These are phyloP conservation scores for Gymnogyps californianus DNA, from an alignment of 2,113 vertebrate species.

Conservation along the genomic window DNA sequence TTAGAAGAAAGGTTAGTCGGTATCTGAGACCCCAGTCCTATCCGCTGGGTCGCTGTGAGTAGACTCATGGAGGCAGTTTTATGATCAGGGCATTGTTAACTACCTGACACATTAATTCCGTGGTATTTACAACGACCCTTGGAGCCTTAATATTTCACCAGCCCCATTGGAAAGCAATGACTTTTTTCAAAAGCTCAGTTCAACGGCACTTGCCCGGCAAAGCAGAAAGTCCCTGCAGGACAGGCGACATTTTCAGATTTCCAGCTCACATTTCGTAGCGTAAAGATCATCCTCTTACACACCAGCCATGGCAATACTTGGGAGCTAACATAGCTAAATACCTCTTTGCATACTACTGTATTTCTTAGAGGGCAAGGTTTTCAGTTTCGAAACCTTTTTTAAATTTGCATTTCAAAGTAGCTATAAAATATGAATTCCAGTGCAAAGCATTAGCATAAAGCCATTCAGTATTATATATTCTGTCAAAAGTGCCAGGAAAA, in stretches of 20 bases:
- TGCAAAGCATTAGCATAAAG: slow-evolving; percentile 73
- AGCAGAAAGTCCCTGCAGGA: neutral
- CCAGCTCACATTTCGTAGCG: neutral
- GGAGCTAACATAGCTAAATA: slow-evolving; percentile 32
- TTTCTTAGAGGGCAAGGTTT: slow-evolving; percentile 57
- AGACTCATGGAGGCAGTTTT: neutral
- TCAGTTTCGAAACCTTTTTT: slow-evolving; percentile 47
- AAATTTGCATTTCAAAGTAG: slow-evolving; percentile 76
- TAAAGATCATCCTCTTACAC: slow-evolving; percentile 26
- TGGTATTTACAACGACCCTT: neutral
- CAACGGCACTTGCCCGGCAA: neutral
- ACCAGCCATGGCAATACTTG: neutral
- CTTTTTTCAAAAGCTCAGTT: neutral
- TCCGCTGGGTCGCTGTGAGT: fast-evolving
- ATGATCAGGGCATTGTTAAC: neutral
- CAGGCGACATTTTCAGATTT: neutral
- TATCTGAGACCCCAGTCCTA: neutral
- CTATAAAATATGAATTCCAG: slow-evolving; percentile 70
- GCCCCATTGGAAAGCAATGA: neutral
- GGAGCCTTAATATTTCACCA: neutral
- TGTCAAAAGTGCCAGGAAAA: slow-evolving; percentile 72
- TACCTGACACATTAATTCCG: slow-evolving; percentile 1
- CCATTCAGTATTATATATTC: slow-evolving; percentile 66
- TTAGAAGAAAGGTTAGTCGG: neutral
- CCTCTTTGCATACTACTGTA: slow-evolving; percentile 56